Evolutionary conservation across 2,797 vertebrate species (phyloP).

Genomic region (Australoheros facetus): DNA sequence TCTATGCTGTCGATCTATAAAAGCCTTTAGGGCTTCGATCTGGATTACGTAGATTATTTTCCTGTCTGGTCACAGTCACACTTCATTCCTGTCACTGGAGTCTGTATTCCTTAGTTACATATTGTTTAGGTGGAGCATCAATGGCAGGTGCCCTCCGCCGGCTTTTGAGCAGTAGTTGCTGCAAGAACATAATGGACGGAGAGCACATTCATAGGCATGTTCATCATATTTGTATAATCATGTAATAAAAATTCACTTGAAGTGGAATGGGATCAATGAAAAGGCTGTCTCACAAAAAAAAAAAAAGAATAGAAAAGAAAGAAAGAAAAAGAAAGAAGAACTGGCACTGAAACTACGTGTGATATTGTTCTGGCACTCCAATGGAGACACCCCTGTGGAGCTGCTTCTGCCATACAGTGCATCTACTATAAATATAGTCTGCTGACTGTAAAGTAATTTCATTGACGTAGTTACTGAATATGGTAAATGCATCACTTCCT

Average conservation of each 20-base stretch:
- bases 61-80: slow-evolving; percentile 78
- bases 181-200: background rate
- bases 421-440: slow-evolving; percentile 69
- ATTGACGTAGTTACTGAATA: slow-evolving; percentile 69
- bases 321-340: background rate
- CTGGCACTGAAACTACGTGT: slow-evolving; percentile 52
- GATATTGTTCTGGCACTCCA: slow-evolving; percentile 63
- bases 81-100: slow-evolving; percentile 66
- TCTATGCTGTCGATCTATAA: slow-evolving; percentile 84
- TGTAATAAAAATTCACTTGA: slow-evolving; percentile 15
- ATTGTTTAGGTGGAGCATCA: slow-evolving; percentile 41
- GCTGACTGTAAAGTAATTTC: slow-evolving; percentile 74
- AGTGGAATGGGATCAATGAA: slow-evolving; percentile 20
- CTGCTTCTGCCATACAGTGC: slow-evolving; percentile 66
- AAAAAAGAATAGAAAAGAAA: background rate
- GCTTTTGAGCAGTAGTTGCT: slow-evolving; percentile 2
- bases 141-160: background rate
- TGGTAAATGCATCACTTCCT: slow-evolving; percentile 68
- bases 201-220: background rate
- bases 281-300: slow-evolving; percentile 4
- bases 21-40: slow-evolving; percentile 84
- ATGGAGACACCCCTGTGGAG: slow-evolving; percentile 68
- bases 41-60: slow-evolving; percentile 84
- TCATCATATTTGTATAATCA: slow-evolving; percentile 7
- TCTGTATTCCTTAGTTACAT: slow-evolving; percentile 57